Percentiles rank a stretch among this genome's conserved stretches.
phyloP scores from a whole-genome alignment of 2,888 invertebrate genomes.

The Ommatoiulus sabulosus region DNA sequence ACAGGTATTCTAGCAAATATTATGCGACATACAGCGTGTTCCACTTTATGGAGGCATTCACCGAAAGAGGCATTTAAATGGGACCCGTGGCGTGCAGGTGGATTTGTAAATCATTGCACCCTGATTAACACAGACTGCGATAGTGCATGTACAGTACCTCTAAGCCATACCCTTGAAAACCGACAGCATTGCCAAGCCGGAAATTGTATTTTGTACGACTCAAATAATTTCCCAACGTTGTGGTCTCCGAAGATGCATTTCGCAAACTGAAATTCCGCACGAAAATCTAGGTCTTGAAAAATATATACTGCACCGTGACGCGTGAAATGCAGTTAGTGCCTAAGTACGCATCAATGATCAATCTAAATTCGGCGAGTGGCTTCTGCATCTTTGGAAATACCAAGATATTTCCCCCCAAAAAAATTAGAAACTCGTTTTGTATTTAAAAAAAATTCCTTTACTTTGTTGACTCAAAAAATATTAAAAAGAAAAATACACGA shows the following conservation, averaged over 20 bases:
- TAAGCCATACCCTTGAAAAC: neutral
- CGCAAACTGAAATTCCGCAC: neutral
- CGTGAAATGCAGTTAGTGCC: neutral
- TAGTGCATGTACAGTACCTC: neutral
- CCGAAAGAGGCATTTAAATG: too few relatives aligned
- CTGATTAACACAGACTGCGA: neutral
- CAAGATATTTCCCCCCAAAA: neutral
- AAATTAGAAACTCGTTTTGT: neutral
- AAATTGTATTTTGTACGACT: neutral
- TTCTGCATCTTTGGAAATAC: neutral
- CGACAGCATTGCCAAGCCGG: neutral
- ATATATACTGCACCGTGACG: neutral
- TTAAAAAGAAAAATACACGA: too few relatives aligned
- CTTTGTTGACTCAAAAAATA: neutral
- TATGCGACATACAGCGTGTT: too few relatives aligned
- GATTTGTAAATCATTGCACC: neutral
- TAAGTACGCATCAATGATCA: neutral
- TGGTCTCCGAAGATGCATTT: neutral
- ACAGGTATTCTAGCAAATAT: neutral
- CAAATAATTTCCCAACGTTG: neutral
- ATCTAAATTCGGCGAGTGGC: neutral
- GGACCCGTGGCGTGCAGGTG: too few relatives aligned
- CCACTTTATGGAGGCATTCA: too few relatives aligned
- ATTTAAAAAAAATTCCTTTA: conserved; percentile 12
- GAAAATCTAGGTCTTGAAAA: neutral